Evolutionary conservation across 2,113 vertebrate genomes (phyloP).

Genomic region (Calidris pygmaea): DNA sequence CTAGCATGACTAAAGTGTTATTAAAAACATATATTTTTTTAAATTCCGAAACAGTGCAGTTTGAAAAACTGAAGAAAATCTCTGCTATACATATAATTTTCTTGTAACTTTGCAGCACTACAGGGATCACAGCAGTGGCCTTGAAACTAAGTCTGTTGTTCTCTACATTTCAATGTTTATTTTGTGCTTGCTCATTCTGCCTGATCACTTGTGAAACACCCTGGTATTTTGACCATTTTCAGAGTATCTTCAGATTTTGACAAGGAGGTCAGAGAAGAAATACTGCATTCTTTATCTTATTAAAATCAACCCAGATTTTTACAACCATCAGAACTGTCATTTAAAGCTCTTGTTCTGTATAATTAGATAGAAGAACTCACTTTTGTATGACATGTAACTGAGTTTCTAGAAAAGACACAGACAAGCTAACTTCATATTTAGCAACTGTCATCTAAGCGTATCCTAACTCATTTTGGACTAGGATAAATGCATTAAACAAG

Average conservation of each 20-base stretch:
- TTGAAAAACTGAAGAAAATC: not conserved
- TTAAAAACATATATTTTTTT: not conserved
- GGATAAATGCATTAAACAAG: not conserved
- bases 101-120: not conserved
- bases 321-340: not conserved
- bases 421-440: not conserved
- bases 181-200: not conserved
- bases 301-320: not conserved
- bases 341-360: not conserved
- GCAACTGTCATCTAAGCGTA: not conserved
- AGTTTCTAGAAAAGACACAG: not conserved
- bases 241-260: not conserved
- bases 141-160: not conserved
- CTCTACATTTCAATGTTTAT: not conserved
- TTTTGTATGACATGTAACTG: not conserved
- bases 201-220: not conserved
- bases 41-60: not conserved
- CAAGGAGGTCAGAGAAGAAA: not conserved
- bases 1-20: not conserved
- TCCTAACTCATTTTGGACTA: not conserved
- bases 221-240: not conserved
- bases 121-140: not conserved
- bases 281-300: not conserved
- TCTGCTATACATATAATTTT: not conserved
- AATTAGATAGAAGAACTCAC: not conserved